Evolutionary conservation across 2,797 vertebrate species (phyloP).

Genomic region (Channa striata): DNA sequence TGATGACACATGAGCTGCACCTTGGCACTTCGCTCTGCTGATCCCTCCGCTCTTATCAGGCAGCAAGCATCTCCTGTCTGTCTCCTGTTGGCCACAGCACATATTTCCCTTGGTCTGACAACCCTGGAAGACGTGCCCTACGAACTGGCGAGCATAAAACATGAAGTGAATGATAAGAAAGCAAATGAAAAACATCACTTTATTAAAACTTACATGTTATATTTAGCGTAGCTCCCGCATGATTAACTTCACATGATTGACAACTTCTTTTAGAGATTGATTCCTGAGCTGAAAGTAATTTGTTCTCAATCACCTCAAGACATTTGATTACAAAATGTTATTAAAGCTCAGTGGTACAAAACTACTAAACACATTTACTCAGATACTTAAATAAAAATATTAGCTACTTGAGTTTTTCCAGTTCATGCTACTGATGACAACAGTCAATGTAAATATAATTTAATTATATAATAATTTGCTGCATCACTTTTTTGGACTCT

Average conservation of each 20-base stretch:
- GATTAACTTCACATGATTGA: slow-evolving; percentile 27
- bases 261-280: not conserved
- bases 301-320: too few species aligned
- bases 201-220: slow-evolving; percentile 29
- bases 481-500: too few species aligned
- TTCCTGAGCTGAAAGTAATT: slow-evolving; percentile 2
- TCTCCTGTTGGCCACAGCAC: slow-evolving; percentile 24
- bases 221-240: slow-evolving; percentile 5
- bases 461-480: too few species aligned
- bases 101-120: slow-evolving; percentile 8
- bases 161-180: not conserved
- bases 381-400: too few species aligned
- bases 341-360: not conserved
- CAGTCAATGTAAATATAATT: too few species aligned
- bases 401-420: too few species aligned
- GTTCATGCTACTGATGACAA: too few species aligned
- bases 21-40: slow-evolving; percentile 26
- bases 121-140: slow-evolving; percentile 20
- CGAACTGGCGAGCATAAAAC: slow-evolving; percentile 4
- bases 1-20: slow-evolving; percentile 54
- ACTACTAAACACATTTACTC: not conserved
- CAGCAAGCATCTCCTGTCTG: slow-evolving; percentile 17
- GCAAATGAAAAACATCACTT: not conserved
- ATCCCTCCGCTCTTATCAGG: slow-evolving; percentile 30
- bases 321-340: slow-evolving; percentile 1